Evolutionary conservation across 2,113 vertebrate species (phyloP), one percentile per base, ranked within the genome.

Genomic region (Archocentrus centrarchus): DNA sequence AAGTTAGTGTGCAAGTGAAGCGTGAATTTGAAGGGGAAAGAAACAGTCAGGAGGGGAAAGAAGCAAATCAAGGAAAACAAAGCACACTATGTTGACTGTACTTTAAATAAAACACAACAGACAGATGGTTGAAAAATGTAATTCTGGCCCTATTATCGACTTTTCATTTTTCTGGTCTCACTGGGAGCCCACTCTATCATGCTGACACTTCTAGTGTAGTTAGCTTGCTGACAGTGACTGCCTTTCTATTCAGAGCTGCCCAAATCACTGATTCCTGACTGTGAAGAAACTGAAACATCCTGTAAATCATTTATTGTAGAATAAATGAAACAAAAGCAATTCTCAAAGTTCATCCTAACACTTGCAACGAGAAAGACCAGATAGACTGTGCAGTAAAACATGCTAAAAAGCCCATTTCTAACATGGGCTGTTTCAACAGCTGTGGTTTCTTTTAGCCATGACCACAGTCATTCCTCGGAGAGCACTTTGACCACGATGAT

Each of bases 171-270:
- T 47, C 64, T 68, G 27, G 32, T 18, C 41, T 63, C 80, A 15
- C 57, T 84, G 85, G 27, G 80, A 70, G 62, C n/a, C 35, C 68
- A 57, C 70, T 87, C 75, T 10, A 44, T 89, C 85, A 86, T 17
- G 60, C 58, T 83, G 82, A 70, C 87, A 77, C 55, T 83, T 77
- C 14, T n/a, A 6, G 30, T 73, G 83, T 77, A 63, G 78, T 70
- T 89, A 35, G 80, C 79, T 58, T 32, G 63, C 78, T 79, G 81
- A 86, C 81, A 83, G 53, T 24, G 18, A 32, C 55, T 11, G 77
- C 8, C 39, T 85, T 35, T 83, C 66, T 64, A n/a, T 70, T n/a
- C 76, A 60, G 60, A 4, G 63, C 61, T 27, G 62, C 81, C 80
- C 55, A 73, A 81, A 86, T 84, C 61, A 75, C 44, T 3, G 14